Conservation (phyloP, 2,113 vertebrate genomes). For the Smithornis capensis region DNA sequence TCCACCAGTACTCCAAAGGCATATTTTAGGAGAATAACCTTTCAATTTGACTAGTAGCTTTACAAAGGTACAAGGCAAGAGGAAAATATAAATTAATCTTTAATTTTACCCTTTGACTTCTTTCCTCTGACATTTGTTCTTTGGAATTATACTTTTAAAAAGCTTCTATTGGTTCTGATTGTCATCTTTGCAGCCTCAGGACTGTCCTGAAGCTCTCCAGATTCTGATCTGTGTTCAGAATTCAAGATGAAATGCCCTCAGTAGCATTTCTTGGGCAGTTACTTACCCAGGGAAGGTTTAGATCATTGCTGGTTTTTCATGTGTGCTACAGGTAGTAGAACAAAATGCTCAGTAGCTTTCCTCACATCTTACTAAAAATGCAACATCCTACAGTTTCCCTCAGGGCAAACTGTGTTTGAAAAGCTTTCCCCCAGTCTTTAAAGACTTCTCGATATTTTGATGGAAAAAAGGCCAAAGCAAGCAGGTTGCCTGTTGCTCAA, state of each 20-base stretch:
- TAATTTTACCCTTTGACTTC: background rate
- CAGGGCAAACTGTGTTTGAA: background rate
- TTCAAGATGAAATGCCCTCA: background rate
- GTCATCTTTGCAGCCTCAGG: background rate
- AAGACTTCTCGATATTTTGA: background rate
- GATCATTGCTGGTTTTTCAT: accelerated
- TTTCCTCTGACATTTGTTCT: background rate
- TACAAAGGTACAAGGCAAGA: background rate
- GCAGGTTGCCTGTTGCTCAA: background rate
- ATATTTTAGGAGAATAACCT: background rate
- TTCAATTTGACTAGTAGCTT: background rate
- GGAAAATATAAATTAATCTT: background rate
- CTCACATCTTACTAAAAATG: background rate
- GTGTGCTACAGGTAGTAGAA: background rate
- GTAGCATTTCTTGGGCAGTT: background rate
- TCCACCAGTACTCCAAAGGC: background rate
- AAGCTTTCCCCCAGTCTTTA: background rate
- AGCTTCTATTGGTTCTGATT: background rate
- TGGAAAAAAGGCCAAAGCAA: background rate
- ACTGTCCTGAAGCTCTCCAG: background rate
- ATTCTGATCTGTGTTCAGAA: background rate
- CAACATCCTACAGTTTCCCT: background rate
- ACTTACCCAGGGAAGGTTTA: background rate
- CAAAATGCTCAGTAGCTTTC: background rate
- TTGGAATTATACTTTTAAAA: background rate